phyloP scores from a whole-genome alignment of 2,113 vertebrate species.

The Heteronetta atricapilla region DNA sequence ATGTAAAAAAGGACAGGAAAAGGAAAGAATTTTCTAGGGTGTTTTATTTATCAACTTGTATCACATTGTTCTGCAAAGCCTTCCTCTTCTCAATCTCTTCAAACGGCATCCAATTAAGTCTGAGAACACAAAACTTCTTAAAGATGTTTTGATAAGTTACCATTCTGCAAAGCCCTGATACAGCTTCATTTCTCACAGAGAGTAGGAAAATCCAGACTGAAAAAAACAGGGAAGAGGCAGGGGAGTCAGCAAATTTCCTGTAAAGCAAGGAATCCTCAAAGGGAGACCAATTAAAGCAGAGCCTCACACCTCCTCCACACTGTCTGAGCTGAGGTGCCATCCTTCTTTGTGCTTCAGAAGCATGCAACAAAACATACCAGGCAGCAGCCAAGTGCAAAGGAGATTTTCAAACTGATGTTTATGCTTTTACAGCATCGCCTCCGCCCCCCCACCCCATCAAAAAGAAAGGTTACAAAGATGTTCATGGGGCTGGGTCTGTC shows the following conservation, averaged over 20 bases:
- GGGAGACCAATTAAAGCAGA: not conserved
- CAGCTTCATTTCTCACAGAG: not conserved
- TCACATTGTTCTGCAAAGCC: not conserved
- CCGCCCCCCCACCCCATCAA: not conserved
- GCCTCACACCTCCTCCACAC: not conserved
- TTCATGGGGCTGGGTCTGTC: not conserved
- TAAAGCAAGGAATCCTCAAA: not conserved
- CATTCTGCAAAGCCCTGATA: not conserved
- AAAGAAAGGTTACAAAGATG: not conserved
- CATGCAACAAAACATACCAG: not conserved
- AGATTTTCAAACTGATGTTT: not conserved
- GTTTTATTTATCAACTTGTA: not conserved
- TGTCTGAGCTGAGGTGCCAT: not conserved
- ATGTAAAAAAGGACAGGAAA: not conserved
- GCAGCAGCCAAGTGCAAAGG: not conserved
- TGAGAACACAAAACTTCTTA: not conserved
- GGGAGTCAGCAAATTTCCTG: not conserved
- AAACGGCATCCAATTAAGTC: not conserved
- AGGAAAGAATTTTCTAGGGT: not conserved
- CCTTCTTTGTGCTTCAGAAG: not conserved
- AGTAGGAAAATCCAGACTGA: not conserved
- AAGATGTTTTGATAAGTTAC: not conserved
- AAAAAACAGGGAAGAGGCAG: not conserved
- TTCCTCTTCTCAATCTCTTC: not conserved
- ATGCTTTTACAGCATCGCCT: not conserved